These are phyloP conservation scores for Panzeria rudis DNA, from an alignment of 2,888 invertebrate genomes.

Conservation along the genomic window DNA sequence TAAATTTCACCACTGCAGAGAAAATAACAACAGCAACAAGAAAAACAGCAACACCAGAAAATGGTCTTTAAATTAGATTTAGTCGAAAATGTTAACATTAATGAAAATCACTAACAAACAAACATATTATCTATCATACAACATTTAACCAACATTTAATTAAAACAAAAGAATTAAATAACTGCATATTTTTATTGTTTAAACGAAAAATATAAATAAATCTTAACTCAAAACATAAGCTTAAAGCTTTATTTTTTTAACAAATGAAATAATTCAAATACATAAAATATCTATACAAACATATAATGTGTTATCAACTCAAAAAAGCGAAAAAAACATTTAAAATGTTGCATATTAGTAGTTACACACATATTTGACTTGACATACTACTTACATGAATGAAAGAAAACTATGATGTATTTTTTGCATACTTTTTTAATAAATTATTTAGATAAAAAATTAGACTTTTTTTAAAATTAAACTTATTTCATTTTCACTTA, in stretches of 20 bases:
- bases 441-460: conserved; percentile 9
- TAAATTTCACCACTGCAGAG: conserved; percentile 17
- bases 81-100: conserved; percentile 71
- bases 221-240: conserved; percentile 54
- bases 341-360: conserved; percentile 51
- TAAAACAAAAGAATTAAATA: conserved; percentile 8
- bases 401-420: conserved; percentile 1
- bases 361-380: conserved; percentile 22
- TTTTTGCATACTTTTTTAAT: conserved; percentile 39
- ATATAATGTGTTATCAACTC: conserved; percentile 40
- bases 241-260: conserved; percentile 60
- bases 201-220: conserved; percentile 16
- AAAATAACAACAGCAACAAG: not conserved
- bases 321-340: conserved; percentile 39
- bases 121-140: too few relatives aligned
- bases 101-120: conserved; percentile 55
- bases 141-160: conserved; percentile 19
- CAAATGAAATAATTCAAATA: conserved; percentile 34
- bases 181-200: conserved; percentile 35
- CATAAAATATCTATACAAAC: conserved; percentile 35
- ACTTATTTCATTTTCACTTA: conserved; percentile 17
- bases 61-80: conserved; percentile 35
- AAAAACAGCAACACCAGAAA: conserved; percentile 1
- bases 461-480: conserved; percentile 11
- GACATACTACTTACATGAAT: not conserved